Conservation (phyloP, 2,888 invertebrate species). For the Drosophila lacicola region DNA sequence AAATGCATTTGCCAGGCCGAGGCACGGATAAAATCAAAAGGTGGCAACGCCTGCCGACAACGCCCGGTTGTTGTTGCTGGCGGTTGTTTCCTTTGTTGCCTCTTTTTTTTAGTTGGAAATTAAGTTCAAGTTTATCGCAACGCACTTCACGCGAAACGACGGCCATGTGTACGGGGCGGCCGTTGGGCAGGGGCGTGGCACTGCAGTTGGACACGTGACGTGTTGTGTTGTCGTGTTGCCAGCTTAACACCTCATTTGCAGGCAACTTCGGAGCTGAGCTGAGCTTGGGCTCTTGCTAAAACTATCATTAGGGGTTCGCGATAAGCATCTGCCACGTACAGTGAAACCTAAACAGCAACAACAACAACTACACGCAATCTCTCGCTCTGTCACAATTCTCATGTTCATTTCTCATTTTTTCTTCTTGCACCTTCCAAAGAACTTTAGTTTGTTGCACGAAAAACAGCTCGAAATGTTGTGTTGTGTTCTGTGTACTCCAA, state of each 20-base stretch:
- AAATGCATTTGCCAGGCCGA: constrained; percentile 33
- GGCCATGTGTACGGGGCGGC: background rate
- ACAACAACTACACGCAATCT: constrained; percentile 54
- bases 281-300: constrained; percentile 17
- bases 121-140: constrained; percentile 65
- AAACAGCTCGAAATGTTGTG: constrained; percentile 20
- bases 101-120: constrained; percentile 57
- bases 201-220: constrained; percentile 52
- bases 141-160: constrained; percentile 62
- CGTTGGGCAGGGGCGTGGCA: constrained; percentile 38
- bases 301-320: constrained; percentile 50
- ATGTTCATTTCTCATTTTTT: constrained; percentile 39
- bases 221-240: constrained; percentile 45
- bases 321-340: constrained; percentile 52
- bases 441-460: constrained; percentile 36
- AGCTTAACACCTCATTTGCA: constrained; percentile 73
- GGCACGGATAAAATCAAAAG: constrained; percentile 35
- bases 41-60: constrained; percentile 45
- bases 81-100: constrained; percentile 29
- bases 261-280: constrained; percentile 19
- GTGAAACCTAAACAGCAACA: constrained; percentile 19
- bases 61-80: constrained; percentile 15
- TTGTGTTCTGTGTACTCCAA: constrained; percentile 17
- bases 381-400: constrained; percentile 62
- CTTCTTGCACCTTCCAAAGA: constrained; percentile 24